A percentile compares a stretch with the other conserved stretches of the same genome.
These are phyloP conservation scores for Lanistes nyassanus DNA, from an alignment of 1,140 invertebrate species.

Conservation along the genomic window DNA sequence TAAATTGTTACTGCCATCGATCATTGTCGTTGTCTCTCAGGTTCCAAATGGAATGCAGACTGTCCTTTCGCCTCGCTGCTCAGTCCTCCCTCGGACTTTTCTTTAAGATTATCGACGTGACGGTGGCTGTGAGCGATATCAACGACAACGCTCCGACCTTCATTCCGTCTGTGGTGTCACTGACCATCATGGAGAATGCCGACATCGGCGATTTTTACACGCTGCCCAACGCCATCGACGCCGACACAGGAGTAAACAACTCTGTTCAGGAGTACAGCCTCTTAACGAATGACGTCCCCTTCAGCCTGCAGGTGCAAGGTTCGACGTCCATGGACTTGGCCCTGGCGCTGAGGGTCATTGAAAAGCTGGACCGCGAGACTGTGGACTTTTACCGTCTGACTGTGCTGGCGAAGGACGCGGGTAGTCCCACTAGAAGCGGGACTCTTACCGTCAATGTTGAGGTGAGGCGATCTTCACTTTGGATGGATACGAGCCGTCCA, in stretches of 20 bases:
- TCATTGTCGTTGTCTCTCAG: not conserved
- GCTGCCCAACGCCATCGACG: constrained; percentile 46
- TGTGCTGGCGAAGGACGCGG: constrained; percentile 89
- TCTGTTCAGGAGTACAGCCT: constrained; percentile 48
- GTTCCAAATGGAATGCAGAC: constrained; percentile 37
- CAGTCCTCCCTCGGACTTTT: constrained; percentile 47
- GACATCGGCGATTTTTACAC: constrained; percentile 33
- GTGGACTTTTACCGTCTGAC: constrained; percentile 88
- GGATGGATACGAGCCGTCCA: too few species aligned
- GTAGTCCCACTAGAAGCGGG: constrained; percentile 77
- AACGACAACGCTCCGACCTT: constrained; percentile 92
- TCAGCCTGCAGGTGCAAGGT: constrained; percentile 40
- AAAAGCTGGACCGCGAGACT: constrained; percentile 82
- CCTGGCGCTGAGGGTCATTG: constrained; percentile 43
- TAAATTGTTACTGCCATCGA: too few species aligned
- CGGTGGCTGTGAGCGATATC: constrained; percentile 81
- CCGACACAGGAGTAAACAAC: constrained; percentile 46
- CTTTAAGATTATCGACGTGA: constrained; percentile 69
- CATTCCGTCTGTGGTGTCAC: constrained; percentile 56
- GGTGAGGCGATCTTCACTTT: too few species aligned
- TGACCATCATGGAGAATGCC: constrained; percentile 43
- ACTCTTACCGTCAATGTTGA: constrained; percentile 48
- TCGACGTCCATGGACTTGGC: constrained; percentile 27
- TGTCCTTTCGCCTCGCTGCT: constrained; percentile 43
- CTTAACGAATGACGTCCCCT: constrained; percentile 36